phyloP scores from a whole-genome alignment of 1,140 invertebrate genomes.

The Aricia agestis region DNA sequence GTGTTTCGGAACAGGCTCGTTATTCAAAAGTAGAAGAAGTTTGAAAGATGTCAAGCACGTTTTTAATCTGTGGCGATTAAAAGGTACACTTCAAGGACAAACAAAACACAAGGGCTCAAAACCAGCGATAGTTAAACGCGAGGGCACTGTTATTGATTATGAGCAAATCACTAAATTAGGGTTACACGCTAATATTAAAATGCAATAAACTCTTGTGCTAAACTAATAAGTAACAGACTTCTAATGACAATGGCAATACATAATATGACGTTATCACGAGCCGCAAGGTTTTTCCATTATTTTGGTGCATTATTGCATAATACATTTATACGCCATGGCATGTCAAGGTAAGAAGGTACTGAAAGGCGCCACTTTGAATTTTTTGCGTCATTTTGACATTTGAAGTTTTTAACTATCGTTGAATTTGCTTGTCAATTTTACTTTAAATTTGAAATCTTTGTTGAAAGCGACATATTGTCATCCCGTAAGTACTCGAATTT shows the following conservation, averaged over 20 bases:
- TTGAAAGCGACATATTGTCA: no score
- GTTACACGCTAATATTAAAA: conserved; percentile 14
- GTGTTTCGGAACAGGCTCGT: no score
- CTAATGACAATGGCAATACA: conserved; percentile 13
- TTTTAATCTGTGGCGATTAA: no score
- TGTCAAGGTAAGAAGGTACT: background rate
- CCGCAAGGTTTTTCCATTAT: conserved; percentile 7
- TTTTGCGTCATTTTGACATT: no score
- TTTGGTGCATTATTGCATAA: background rate
- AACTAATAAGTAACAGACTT: conserved; percentile 11
- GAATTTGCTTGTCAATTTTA: no score
- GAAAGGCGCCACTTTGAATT: no score
- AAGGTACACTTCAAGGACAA: background rate
- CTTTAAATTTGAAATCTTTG: no score
- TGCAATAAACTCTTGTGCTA: conserved; percentile 15
- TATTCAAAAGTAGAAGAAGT: no score
- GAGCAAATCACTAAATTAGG: conserved; percentile 3
- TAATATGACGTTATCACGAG: conserved; percentile 12
- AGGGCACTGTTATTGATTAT: background rate
- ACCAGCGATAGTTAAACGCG: background rate
- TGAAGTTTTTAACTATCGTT: no score
- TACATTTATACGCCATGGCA: background rate
- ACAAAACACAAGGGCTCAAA: background rate
- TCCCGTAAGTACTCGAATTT: no score
- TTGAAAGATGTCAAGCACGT: no score